These are phyloP conservation scores for Forbesichthys papilliferus DNA, from an alignment of 2,113 vertebrate species.

Conservation along the genomic window DNA sequence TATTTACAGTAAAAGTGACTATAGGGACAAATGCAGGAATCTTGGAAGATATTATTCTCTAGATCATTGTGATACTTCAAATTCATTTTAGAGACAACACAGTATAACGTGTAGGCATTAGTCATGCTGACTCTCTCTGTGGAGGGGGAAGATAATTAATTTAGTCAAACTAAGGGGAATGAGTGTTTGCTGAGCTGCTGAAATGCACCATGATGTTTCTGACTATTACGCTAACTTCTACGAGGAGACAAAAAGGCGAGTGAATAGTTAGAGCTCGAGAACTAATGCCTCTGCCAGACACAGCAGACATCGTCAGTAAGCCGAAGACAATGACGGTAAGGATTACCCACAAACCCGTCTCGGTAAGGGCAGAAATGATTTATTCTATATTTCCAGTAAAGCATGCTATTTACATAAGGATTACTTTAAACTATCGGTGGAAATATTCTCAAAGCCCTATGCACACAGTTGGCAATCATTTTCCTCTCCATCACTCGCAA, in stretches of 20 bases:
- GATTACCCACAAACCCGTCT: constrained; percentile 58
- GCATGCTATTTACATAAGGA: constrained; percentile 74
- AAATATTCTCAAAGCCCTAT: constrained; percentile 68
- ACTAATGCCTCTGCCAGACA: constrained; percentile 68
- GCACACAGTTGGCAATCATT: constrained; percentile 60
- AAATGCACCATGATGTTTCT: constrained; percentile 33
- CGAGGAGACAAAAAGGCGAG: constrained; percentile 53
- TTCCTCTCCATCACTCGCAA: constrained; percentile 52
- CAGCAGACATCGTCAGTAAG: constrained; percentile 70
- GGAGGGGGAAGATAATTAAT: constrained; percentile 32
- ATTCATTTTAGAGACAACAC: not conserved
- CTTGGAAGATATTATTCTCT: constrained; percentile 22
- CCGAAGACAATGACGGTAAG: constrained; percentile 72
- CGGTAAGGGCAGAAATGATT: constrained; percentile 38
- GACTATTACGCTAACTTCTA: constrained; percentile 50
- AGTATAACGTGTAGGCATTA: not conserved
- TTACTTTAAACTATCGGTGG: constrained; percentile 71
- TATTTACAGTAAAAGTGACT: constrained; percentile 46
- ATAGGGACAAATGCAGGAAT: constrained; percentile 29
- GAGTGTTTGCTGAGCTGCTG: constrained; percentile 30
- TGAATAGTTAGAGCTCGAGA: constrained; percentile 52
- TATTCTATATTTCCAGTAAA: constrained; percentile 73
- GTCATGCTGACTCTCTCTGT: not conserved
- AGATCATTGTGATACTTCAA: not conserved
- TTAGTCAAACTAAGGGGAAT: constrained; percentile 11